Conservation (phyloP, 1,140 invertebrate genomes). For the Sinella curviseta region DNA sequence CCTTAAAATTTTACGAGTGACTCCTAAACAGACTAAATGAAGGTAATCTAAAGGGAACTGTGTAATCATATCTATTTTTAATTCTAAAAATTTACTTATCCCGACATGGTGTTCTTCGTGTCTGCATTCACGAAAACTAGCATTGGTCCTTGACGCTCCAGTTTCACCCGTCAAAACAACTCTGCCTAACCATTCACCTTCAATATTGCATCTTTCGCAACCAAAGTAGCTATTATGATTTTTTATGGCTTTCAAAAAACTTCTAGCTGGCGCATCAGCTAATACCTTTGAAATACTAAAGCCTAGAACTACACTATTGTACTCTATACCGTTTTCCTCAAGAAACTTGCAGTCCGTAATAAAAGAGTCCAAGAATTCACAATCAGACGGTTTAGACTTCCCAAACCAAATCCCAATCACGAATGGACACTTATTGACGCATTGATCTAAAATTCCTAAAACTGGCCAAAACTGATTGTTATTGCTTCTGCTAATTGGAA, state of each 20-base stretch:
- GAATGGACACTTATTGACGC: too few species aligned
- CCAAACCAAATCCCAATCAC: too few species aligned
- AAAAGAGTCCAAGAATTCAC: too few species aligned
- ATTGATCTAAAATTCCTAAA: too few species aligned
- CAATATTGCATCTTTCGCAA: background rate
- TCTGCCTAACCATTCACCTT: background rate
- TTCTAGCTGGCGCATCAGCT: slow-evolving; percentile 22
- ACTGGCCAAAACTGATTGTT: too few species aligned
- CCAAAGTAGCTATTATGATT: slow-evolving; percentile 10
- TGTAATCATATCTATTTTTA: background rate
- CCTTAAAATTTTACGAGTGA: background rate
- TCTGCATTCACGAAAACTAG: background rate
- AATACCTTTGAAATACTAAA: slow-evolving; percentile 15
- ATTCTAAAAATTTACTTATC: background rate
- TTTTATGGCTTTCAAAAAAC: background rate
- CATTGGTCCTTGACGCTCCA: background rate
- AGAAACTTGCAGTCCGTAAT: too few species aligned
- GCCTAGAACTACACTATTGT: background rate
- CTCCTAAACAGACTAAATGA: slow-evolving; percentile 4
- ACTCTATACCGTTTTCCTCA: too few species aligned
- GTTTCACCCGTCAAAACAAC: background rate
- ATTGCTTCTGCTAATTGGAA: too few species aligned
- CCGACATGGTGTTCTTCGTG: background rate
- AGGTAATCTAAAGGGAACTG: slow-evolving; percentile 21
- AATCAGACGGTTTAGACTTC: too few species aligned